Base-by-base conservation (phyloP, 2,888 invertebrate species). In the Fragum whitleyi region DNA sequence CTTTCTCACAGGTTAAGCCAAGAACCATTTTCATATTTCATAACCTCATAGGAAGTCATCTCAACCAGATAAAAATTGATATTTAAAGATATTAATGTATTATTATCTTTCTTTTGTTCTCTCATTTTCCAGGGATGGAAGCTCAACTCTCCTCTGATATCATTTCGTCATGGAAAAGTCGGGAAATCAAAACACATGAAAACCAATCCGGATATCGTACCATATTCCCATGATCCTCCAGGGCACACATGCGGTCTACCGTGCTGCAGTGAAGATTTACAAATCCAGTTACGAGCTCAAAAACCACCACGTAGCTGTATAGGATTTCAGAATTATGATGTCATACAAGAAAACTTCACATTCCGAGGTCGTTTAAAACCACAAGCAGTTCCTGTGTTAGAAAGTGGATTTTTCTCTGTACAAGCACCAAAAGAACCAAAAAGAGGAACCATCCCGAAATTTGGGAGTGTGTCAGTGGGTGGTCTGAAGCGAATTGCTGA, bases 191-290 rank as follows among this genome's bases (percentile, higher is more conserved):
- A 78, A 42, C 75, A 74, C 42, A 28, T 74, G 67, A 61, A 74
- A 28, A 77, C 77, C 0, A 81, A 88, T 57, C 87, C 87, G 0
- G 87, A 90, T 29, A 74, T 83, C 26, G 83, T 87, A 0, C 89
- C 87, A 16, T 92, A 90, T 74, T 88, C 90, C 53, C 92, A 92
- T 74, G 85, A 89, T 72, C 92, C 92, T 0, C 92, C 92, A 0
- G 92, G 92, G 2, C 91, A 92, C 78, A 92, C 90, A 7, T 91
- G 91, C 73, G 90, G 92, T 0, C 88, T 92, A 26, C 92, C 92
- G 0, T 92, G 92, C 77, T 92, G 92, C 70, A 88, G 86, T 69
- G 86, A 88, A 29, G 89, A 90, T 77, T 77, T 88, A 9, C 86
- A 88, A 57, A 79, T 87, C 3, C 84, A 88, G 39, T 51, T 87